These are phyloP conservation scores for Hemicordylus capensis DNA, from an alignment of 2,113 vertebrate genomes.

Conservation along the genomic window DNA sequence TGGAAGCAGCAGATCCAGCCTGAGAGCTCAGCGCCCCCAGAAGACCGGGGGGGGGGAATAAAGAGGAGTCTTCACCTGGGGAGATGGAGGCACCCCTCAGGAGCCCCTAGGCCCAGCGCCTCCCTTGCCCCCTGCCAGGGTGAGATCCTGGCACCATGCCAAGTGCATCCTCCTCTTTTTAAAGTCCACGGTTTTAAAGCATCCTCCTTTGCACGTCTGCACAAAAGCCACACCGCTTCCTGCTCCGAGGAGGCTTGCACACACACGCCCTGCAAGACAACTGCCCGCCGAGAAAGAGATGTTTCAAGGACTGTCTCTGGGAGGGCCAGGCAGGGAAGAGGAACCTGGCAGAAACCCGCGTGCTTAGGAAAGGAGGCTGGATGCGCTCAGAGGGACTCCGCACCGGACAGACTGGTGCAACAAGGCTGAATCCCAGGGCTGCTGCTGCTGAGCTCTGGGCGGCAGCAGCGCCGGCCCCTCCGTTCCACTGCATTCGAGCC, in stretches of 20 bases:
- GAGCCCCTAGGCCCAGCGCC: no score
- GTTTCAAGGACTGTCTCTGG: neutral
- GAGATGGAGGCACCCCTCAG: no score
- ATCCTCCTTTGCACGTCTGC: neutral
- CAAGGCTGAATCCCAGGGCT: no score
- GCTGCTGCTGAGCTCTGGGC: neutral
- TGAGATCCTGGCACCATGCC: no score
- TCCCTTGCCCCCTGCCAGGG: no score
- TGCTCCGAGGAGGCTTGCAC: neutral
- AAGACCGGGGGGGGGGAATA: no score
- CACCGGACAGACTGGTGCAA: fast-evolving
- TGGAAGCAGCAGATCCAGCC: no score
- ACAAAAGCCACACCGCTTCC: neutral
- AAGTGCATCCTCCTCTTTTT: neutral
- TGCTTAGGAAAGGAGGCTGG: fast-evolving
- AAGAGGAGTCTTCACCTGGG: no score
- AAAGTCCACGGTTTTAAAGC: neutral
- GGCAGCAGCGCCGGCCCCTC: no score
- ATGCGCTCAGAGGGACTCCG: fast-evolving
- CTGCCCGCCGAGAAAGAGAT: neutral
- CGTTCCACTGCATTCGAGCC: no score
- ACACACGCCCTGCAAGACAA: fast-evolving
- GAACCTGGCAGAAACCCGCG: fast-evolving
- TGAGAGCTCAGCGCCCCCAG: no score
- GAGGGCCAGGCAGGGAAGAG: neutral